Evolutionary conservation across 1,140 invertebrate genomes (phyloP).

Genomic region (Trichonephila clavipes): DNA sequence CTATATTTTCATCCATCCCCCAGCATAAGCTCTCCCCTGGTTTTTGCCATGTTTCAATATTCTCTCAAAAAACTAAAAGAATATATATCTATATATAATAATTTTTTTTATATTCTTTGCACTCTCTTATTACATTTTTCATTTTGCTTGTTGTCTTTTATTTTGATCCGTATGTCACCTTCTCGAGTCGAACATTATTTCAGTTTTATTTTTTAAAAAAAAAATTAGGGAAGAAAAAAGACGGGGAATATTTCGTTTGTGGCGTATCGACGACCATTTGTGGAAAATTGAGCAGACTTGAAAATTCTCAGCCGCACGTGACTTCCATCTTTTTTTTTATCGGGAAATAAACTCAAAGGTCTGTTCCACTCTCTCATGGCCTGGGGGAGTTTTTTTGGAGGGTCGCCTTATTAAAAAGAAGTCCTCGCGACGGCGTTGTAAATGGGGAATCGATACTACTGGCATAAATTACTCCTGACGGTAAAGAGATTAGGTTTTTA

Average conservation of each 20-base stretch:
- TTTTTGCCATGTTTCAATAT: slow-evolving; percentile 31
- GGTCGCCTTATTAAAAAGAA: background rate
- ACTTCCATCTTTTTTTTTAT: background rate
- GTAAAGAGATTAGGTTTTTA: too few species aligned
- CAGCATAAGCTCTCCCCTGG: background rate
- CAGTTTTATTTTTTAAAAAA: background rate
- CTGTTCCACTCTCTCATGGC: background rate
- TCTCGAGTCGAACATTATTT: slow-evolving; percentile 24
- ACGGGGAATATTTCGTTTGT: slow-evolving; percentile 9
- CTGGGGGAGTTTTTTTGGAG: background rate
- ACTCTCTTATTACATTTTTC: slow-evolving; percentile 25
- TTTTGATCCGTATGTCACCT: slow-evolving; percentile 15
- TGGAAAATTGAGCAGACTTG: slow-evolving; percentile 1
- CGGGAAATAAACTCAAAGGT: background rate
- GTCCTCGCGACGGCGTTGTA: too few species aligned
- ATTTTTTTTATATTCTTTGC: background rate
- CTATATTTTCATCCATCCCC: background rate
- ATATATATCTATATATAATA: background rate
- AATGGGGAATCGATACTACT: too few species aligned
- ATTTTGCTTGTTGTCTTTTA: slow-evolving; percentile 22
- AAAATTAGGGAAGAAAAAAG: background rate
- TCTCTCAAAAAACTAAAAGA: background rate
- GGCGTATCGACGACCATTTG: background rate
- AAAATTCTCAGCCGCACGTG: background rate
- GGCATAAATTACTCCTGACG: too few species aligned